These are phyloP conservation scores for Mimas tiliae DNA, from an alignment of 2,888 invertebrate species.

Conservation along the genomic window DNA sequence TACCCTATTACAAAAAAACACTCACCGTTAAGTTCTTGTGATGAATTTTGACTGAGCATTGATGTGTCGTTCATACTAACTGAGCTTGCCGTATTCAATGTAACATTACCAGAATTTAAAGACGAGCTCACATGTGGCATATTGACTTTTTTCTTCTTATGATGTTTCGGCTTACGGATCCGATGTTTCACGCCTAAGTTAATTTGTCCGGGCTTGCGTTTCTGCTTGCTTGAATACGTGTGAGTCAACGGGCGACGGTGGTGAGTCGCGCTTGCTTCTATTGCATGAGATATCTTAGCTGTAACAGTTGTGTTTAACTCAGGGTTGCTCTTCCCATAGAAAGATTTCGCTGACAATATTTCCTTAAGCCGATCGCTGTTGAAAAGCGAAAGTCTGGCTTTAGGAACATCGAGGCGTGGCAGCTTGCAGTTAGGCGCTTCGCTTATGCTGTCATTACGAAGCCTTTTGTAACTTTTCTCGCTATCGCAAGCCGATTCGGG, in stretches of 20 bases:
- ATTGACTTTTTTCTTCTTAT: constrained; percentile 55
- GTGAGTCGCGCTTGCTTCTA: constrained; percentile 57
- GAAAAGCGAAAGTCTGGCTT: constrained; percentile 75
- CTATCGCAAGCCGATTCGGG: constrained; percentile 69
- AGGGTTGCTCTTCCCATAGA: constrained; percentile 81
- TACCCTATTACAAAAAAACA: no score
- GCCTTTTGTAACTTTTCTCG: constrained; percentile 71
- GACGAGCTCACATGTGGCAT: constrained; percentile 40
- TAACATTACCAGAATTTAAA: constrained; percentile 36
- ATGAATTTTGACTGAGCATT: constrained; percentile 63
- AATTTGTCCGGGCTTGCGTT: constrained; percentile 84
- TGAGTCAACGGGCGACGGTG: constrained; percentile 56
- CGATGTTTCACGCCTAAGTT: constrained; percentile 87
- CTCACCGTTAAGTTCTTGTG: constrained; percentile 72
- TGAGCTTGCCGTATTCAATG: constrained; percentile 46
- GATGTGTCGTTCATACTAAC: constrained; percentile 50
- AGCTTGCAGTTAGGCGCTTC: constrained; percentile 69
- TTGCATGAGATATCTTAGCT: constrained; percentile 63
- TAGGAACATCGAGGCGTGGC: constrained; percentile 70
- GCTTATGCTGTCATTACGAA: constrained; percentile 64
- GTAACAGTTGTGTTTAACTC: constrained; percentile 66
- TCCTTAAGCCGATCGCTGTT: constrained; percentile 75
- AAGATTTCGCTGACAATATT: constrained; percentile 81
- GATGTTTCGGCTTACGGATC: constrained; percentile 85
- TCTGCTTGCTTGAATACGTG: constrained; percentile 56